Conservation (phyloP, 2,888 invertebrate genomes). For the Drosophila helvetica region DNA sequence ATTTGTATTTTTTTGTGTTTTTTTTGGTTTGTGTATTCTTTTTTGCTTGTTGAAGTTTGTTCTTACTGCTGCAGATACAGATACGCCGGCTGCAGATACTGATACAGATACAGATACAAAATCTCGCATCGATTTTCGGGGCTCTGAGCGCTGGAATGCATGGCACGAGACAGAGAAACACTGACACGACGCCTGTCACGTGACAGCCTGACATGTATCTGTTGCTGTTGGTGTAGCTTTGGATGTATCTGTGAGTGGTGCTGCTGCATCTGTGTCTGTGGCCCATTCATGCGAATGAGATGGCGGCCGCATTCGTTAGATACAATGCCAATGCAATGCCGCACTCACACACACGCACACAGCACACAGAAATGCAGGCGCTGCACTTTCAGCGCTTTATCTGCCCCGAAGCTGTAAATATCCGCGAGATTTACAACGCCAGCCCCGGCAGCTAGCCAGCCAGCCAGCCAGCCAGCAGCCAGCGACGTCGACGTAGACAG, state of each 20-base stretch:
- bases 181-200: slow-evolving; percentile 53
- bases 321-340: slow-evolving; percentile 14
- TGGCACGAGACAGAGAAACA: slow-evolving; percentile 64
- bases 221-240: slow-evolving; percentile 18
- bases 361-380: slow-evolving; percentile 32
- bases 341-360: slow-evolving; percentile 26
- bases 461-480: slow-evolving; percentile 12
- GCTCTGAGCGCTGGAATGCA: slow-evolving; percentile 24
- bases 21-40: neutral
- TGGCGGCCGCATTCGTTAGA: slow-evolving; percentile 45
- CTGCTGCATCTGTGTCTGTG: slow-evolving; percentile 5
- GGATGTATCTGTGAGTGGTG: slow-evolving; percentile 11
- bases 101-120: slow-evolving; percentile 21
- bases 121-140: slow-evolving; percentile 52
- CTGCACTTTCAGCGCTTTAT: slow-evolving; percentile 56
- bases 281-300: slow-evolving; percentile 43
- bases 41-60: neutral
- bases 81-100: neutral
- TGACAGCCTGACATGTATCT: slow-evolving; percentile 58
- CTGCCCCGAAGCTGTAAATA: slow-evolving; percentile 80
- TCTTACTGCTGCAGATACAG: neutral
- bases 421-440: slow-evolving; percentile 82
- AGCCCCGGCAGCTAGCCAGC: neutral
- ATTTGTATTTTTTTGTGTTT: slow-evolving; percentile 11
- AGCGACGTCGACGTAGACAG: slow-evolving; percentile 36